Base-by-base conservation (phyloP, 2,797 vertebrate genomes). In the Thalassophryne amazonica region DNA sequence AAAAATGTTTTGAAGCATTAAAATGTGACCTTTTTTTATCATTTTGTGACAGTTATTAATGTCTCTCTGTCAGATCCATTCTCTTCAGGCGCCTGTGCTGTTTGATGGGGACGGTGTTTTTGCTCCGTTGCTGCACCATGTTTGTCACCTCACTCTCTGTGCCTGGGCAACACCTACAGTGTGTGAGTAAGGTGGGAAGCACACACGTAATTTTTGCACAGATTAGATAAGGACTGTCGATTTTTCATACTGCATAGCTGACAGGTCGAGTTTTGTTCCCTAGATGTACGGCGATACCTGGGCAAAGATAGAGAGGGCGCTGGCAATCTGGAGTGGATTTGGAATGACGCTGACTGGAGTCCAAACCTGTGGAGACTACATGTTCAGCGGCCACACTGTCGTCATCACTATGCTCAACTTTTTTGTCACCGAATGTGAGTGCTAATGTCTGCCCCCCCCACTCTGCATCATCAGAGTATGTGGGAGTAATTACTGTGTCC, bases 361-460 rank as follows among this genome's bases (percentile, higher is more conserved):
- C 28, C 94, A 98, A 47, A 98, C 96, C 0, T 98, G 96, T 77
- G 96, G 96, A 60, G 95, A 98, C 82, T 98, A 98, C 64, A 98
- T 98, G 95, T 98, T 98, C 88, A 98, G 95, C 37, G 96, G 96
- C 31, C 96, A 98, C 83, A 98, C 96, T 1, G 95, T 97, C 0
- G 94, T 98, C 69, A 89, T 98, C 49, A 98, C 96, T 6, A 87
- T 98, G 93, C 92, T 98, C 64, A 98, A 98, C 89, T 98, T 98
- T 84, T 98, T 98, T 87, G 94, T 98, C 53, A 98, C 96, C 7
- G 95, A 98, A 83, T 98, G 95, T 97, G 85, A 94, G 95, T 92
- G 10, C 1, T 14, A 63, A 25, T 27, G 4, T 37, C 45, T 10
- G 4, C 6, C 14, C 33, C 48, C 4, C n/a, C n/a, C n/a, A n/a